Base-by-base conservation (phyloP, 2,888 invertebrate species). In the Caenorhabditis becei region DNA sequence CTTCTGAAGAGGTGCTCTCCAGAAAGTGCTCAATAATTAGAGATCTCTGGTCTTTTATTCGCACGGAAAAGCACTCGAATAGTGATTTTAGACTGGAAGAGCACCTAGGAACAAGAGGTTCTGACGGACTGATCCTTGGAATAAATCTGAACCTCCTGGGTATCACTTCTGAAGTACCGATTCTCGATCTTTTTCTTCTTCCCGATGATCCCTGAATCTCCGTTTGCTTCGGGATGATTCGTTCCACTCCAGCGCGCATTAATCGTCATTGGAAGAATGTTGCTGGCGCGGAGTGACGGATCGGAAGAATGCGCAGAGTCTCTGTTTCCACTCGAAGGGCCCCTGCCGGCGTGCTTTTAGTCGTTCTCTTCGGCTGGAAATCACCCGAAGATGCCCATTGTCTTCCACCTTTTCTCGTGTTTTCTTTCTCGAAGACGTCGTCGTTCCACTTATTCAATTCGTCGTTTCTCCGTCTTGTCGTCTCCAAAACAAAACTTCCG, bases 391-490 rank as follows among this genome's bases (percentile, higher is more conserved):
- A 32, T 32, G 16, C 24, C 47, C 32, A 47, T 56, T 56, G 53
- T 37, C 62, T 63, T 26, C 62, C 62, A 28, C 47, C 62, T 49
- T 56, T 51, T 8, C 10, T 1, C 7, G 24, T 56, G 24, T 71
- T 51, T 20, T 51, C 44, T 20, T 47, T 58, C 69, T 54, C 20
- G 7, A 41, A 41, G 41, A 41, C 32, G 28, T 24, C 44, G 16
- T 51, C 35, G 41, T 41, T 58, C 20, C 62, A 72, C 63, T 72
- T 56, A 63, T 63, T 56, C 51, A 56, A 72, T 72, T 63, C 63
- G 63, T 56, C 56, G 61, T 58, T 28, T 28, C 54, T 41, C 41
- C 32, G 4, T 10, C 5, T 41, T 41, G 14, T 41, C 41, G 41
- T 41, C 54, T 5, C 24, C 51, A 24, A 24, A 54, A 54, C 54